Evolutionary conservation across 2,888 invertebrate genomes (phyloP), one percentile per base, ranked within the genome.

Genomic region (Lasioglossum vierecki): DNA sequence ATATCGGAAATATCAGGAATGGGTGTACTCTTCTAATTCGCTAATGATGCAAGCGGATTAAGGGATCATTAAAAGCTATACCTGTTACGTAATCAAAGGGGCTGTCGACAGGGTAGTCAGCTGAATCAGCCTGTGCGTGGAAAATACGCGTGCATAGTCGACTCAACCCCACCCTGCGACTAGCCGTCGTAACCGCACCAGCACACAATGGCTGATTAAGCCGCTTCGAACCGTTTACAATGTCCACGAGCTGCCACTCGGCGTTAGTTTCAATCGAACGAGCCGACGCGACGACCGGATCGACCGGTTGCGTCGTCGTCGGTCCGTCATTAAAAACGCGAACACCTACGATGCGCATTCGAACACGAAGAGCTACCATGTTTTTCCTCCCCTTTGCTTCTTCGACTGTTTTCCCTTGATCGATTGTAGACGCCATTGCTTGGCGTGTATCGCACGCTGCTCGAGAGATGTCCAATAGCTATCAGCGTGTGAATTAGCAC

Each of bases 171-270:
- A 86, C 83, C 84, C 87, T 86, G 76, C 85, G 83, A 87, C 60
- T 85, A 39, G 82, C 81, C 83, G 85, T 74, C 80, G 85, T 79
- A 84, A 88, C 88, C 86, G 76, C 87, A 74, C 75, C 71, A 41
- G 88, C 90, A 88, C 88, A 92, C 93, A 93, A 93, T 93, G 89
- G 92, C 91, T 93, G 94, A 94, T 93, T 94, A 94, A 94, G 93
- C 93, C 92, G 93, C 93, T 92, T 93, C 92, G 91, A 91, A 92
- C 91, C 90, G 91, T 91, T 91, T 91, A 92, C 92, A 93, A 89
- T 91, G 93, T 92, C 90, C 84, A 89, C 85, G 84, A 75, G 85
- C 88, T 90, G 89, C 88, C 80, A 75, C 89, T 87, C 85, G 80
- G 84, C 85, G 89, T 89, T 83, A 87, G 90, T 90, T 92, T 93